Percentiles rank a stretch among this genome's conserved stretches.
phyloP scores from a whole-genome alignment of 2,797 vertebrate species.

The Enteromius radiatus region DNA sequence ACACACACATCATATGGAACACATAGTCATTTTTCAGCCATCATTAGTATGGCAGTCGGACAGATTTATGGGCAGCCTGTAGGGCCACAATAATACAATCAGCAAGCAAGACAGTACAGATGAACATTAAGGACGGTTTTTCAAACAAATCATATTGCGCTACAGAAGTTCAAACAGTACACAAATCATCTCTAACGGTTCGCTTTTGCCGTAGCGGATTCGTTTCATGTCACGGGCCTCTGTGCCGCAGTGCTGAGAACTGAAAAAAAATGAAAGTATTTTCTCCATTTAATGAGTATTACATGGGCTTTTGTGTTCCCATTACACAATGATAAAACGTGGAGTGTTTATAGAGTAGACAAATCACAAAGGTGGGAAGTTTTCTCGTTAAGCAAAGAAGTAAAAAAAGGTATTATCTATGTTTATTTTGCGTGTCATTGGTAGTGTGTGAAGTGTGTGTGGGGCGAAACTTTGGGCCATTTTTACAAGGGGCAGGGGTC shows the following conservation, averaged over 20 bases:
- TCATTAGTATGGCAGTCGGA: conserved; percentile 52
- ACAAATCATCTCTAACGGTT: conserved; percentile 42
- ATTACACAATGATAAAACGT: conserved; percentile 38
- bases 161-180: conserved; percentile 25
- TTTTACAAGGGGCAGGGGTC: conserved; percentile 49
- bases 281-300: conserved; percentile 36
- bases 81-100: conserved; percentile 57
- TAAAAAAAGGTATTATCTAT: conserved; percentile 11
- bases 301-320: conserved; percentile 26
- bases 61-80: conserved; percentile 50
- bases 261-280: conserved; percentile 12
- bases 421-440: conserved; percentile 1
- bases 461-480: conserved; percentile 1
- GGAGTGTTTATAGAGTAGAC: conserved; percentile 17
- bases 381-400: conserved; percentile 10
- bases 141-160: conserved; percentile 45
- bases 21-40: conserved; percentile 53
- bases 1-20: neutral
- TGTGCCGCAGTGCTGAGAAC: conserved; percentile 12
- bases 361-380: conserved; percentile 16
- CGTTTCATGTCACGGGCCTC: neutral
- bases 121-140: conserved; percentile 8
- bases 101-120: conserved; percentile 39
- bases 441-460: conserved; percentile 11
- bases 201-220: neutral